Base-by-base conservation (phyloP, 2,113 vertebrate genomes). In the Phyllostomus hastatus region DNA sequence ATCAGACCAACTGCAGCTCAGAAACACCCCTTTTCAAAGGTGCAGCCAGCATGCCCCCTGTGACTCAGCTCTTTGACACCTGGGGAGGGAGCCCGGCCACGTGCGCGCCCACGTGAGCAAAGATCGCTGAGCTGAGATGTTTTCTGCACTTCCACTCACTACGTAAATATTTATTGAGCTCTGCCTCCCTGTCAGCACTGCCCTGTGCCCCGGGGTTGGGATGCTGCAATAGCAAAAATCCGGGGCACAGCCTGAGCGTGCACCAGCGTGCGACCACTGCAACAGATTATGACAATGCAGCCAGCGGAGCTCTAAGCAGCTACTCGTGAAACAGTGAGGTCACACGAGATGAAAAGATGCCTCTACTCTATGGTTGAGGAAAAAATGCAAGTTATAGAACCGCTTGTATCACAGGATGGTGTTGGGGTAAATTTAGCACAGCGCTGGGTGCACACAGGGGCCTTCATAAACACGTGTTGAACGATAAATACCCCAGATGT, bases 181-280 rank as follows among this genome's bases (percentile, higher is more conserved):
- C 52, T 6, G 59, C 66, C 66, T 11, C 0, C 7, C 1, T 26
- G 20, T 20, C 8, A 59, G n/a, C 43, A 6, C 26, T 0, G 4
- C 33, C 87, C 82, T 35, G 70, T 9, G 10, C 35, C 31, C 7
- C 5, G 6, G 8, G 15, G 61, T 38, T 20, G 19, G 4, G n/a
- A 4, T 17, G 20, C 4, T 31, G 2, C 31, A 66, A 91, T 10
- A 41, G 80, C 59, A 80, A 72, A 95, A 35, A 3, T 4, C 70
- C 66, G 14, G 43, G 52, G 28, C 22, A 82, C 50, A 22, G 10
- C 31, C 35, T 76, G 7, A 50, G 26, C 3, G 9, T 9, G 24
- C 17, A 22, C 28, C 54, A 26, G 43, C 15, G 33, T 2, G 28
- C 10, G 26, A 54, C 14, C 14, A 0, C 15, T 22, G 7, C 43